Percentiles rank a stretch among this genome's conserved stretches.
Evolutionary conservation across 2,888 invertebrate genomes (phyloP).

Genomic region (Epicampocera succincta): DNA sequence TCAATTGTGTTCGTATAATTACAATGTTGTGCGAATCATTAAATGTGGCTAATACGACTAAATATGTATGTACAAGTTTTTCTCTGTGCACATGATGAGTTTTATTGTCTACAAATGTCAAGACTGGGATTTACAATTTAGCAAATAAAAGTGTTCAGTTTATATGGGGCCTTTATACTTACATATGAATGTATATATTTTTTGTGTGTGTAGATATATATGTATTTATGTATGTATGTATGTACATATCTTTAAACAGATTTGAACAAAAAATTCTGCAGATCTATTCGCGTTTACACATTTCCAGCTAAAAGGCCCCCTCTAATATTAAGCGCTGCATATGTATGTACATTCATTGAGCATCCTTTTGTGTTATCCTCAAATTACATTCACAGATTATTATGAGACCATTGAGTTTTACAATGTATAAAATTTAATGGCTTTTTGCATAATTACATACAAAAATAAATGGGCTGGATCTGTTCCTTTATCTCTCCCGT

Average conservation of each 20-base stretch:
- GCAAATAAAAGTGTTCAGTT: background rate
- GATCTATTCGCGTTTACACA: too few species aligned
- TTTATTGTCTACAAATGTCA: constrained; percentile 4
- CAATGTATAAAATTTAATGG: constrained; percentile 62
- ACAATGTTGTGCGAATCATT: constrained; percentile 61
- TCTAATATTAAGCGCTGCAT: background rate
- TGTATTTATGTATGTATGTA: too few species aligned
- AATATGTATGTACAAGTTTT: constrained; percentile 6
- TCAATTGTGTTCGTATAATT: constrained; percentile 49
- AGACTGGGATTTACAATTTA: background rate
- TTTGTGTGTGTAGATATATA: too few species aligned
- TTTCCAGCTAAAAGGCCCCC: background rate
- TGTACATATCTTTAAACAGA: too few species aligned
- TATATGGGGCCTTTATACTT: background rate
- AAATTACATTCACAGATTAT: constrained; percentile 14
- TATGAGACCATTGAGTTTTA: constrained; percentile 58
- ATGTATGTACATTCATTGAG: too few species aligned
- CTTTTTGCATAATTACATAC: constrained; percentile 58
- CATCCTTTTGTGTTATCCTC: background rate
- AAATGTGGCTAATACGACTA: constrained; percentile 61
- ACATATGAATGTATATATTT: too few species aligned
- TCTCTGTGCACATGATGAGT: background rate
- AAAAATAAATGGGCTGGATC: constrained; percentile 39
- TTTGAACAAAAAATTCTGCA: too few species aligned
- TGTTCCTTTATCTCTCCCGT: constrained; percentile 26